A percentile compares a stretch with the other conserved stretches of the same genome.
Conservation (phyloP, 2,888 invertebrate species). For the Crocallis elinguaria region DNA sequence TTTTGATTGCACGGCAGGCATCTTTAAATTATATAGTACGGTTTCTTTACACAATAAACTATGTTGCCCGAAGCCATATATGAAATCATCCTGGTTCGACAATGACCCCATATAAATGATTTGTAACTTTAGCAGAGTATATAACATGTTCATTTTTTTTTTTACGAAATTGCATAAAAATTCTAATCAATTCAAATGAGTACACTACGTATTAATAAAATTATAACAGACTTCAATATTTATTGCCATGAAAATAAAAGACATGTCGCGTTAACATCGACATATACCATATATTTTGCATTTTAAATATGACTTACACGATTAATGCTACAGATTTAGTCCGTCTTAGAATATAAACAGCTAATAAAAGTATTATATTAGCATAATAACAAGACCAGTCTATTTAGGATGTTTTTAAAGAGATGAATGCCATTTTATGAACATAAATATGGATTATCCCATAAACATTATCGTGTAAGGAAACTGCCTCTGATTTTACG, state of each 20-base stretch:
- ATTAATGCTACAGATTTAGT: slow-evolving; percentile 28
- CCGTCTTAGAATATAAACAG: slow-evolving; percentile 39
- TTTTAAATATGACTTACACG: slow-evolving; percentile 28
- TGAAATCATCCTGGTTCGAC: slow-evolving; percentile 8
- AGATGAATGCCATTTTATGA: slow-evolving; percentile 28
- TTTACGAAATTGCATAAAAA: slow-evolving; percentile 35
- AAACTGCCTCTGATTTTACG: slow-evolving; percentile 24
- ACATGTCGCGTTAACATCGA: slow-evolving; percentile 25
- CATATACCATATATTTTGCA: slow-evolving; percentile 27
- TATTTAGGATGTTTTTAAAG: slow-evolving; percentile 26
- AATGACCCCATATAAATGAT: slow-evolving; percentile 36
- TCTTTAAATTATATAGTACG: not conserved
- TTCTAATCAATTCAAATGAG: slow-evolving; percentile 37
- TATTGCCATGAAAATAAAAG: slow-evolving; percentile 27
- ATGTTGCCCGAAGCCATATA: not conserved
- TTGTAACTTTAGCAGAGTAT: slow-evolving; percentile 31
- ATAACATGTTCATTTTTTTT: slow-evolving; percentile 11
- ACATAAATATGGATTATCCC: slow-evolving; percentile 24
- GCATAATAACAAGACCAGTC: slow-evolving; percentile 37
- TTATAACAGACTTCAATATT: slow-evolving; percentile 26
- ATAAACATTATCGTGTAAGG: slow-evolving; percentile 20
- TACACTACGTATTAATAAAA: slow-evolving; percentile 28
- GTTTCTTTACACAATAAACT: not conserved
- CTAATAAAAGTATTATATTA: slow-evolving; percentile 37
- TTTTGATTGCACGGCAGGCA: not conserved